Percentiles rank a stretch among this genome's conserved stretches.
These are phyloP conservation scores for Leptinotarsa peninsularis DNA, from an alignment of 2,888 invertebrate genomes.

Conservation along the genomic window DNA sequence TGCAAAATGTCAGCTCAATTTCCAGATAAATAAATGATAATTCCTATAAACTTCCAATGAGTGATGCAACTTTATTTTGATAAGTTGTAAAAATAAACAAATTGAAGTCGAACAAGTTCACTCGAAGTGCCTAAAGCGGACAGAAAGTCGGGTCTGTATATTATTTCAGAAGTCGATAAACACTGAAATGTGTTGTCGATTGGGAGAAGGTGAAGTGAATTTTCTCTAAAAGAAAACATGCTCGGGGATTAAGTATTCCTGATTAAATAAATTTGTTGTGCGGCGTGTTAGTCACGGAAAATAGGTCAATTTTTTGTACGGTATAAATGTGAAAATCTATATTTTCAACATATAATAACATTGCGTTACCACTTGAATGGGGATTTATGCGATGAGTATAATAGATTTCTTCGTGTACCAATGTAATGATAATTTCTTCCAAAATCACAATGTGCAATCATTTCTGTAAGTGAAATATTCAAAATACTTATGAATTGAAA, in stretches of 20 bases:
- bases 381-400: too few species aligned
- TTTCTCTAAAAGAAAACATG: slow-evolving; percentile 37
- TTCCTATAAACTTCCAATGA: slow-evolving; percentile 18
- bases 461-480: too few species aligned
- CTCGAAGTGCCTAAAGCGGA: slow-evolving; percentile 38
- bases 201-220: slow-evolving; percentile 31
- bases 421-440: too few species aligned
- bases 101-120: slow-evolving; percentile 35
- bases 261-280: background rate
- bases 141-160: slow-evolving; percentile 34
- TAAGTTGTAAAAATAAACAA: slow-evolving; percentile 38
- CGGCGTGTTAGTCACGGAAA: background rate
- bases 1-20: slow-evolving; percentile 29
- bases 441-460: too few species aligned
- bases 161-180: slow-evolving; percentile 29
- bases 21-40: slow-evolving; percentile 28
- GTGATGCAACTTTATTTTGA: slow-evolving; percentile 38
- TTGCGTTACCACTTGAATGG: too few species aligned
- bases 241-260: slow-evolving; percentile 29
- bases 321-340: background rate
- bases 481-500: too few species aligned
- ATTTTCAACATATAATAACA: background rate
- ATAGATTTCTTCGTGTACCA: too few species aligned
- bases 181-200: slow-evolving; percentile 35
- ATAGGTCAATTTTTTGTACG: background rate